phyloP scores from a whole-genome alignment of 2,888 invertebrate genomes.

The Monochamus alternatus region DNA sequence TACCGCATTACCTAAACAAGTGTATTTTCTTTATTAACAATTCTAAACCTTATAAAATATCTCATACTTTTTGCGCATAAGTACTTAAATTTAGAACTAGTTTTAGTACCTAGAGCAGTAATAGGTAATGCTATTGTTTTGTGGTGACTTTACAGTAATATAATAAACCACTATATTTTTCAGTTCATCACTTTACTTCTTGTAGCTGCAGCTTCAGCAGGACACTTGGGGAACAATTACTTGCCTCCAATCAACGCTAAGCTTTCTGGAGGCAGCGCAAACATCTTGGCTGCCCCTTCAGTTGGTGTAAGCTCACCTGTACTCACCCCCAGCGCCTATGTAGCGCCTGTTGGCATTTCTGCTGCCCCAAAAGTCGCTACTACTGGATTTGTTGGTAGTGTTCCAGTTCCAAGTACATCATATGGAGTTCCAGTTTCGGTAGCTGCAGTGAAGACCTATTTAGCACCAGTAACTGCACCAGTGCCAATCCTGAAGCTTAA shows the following conservation, averaged over 20 bases:
- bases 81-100: no score
- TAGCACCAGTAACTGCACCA: constrained; percentile 67
- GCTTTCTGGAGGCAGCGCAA: constrained; percentile 71
- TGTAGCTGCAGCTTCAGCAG: constrained; percentile 64
- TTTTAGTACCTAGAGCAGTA: no score
- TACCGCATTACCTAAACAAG: no score
- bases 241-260: constrained; percentile 73
- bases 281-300: constrained; percentile 58
- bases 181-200: background rate
- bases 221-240: constrained; percentile 74
- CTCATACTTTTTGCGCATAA: no score
- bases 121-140: no score
- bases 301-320: background rate
- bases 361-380: background rate
- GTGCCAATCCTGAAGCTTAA: constrained; percentile 73
- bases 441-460: background rate
- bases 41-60: no score
- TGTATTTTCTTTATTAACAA: no score
- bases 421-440: constrained; percentile 10
- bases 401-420: background rate
- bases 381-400: background rate
- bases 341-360: background rate
- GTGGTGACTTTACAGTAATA: no score
- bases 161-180: background rate
- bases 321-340: background rate